Evolutionary conservation across 1,140 invertebrate genomes (phyloP), one percentile per base, ranked within the genome.

Genomic region (Drosophila quadrilineata): DNA sequence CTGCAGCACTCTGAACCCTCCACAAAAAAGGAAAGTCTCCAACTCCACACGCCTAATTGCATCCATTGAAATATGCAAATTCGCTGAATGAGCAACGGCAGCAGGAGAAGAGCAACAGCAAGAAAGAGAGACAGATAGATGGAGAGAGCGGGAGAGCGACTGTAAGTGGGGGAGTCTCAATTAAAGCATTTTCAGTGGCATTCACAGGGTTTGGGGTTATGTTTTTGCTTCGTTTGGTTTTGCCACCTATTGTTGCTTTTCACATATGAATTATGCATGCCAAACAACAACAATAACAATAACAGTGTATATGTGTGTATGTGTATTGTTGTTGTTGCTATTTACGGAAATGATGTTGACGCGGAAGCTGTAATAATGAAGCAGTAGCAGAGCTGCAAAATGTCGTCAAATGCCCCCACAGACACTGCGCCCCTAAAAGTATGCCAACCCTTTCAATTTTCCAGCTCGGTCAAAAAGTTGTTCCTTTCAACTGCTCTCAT

Each of bases 241-340:
- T 53, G 74, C 59, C 71, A 79, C 84, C 84, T 75, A 87, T 87
- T 87, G 84, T 87, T 84, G 68, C 77, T 67, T 68, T 87, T 87
- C 84, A 87, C 84, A 87, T 87, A 87, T 87, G 84, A 87, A 87
- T 87, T 87, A 87, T 87, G 84, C 84, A 87, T 87, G 75, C 26
- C 71, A 75, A 52, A 53, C 75, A 79, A 70, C 28, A 76, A 71
- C 46, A 75, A 67, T 35, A 67, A 40, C 35, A 64, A 14, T 40
- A 63, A 41, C 43, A 48, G 14, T 33, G 6, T 26, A 2, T 41
- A 8, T 48, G 17, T 64, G 45, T 50, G 26, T 60, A 8, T 49
- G 4, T 6, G 16, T 49, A 10, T 56, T 28, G 33, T 24, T 70
- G 33, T 29, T 70, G 45, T 56, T 56, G 59, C 38, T 58, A 60